Evolutionary conservation across 2,797 vertebrate genomes (phyloP).

Genomic region (Characodon lateralis): DNA sequence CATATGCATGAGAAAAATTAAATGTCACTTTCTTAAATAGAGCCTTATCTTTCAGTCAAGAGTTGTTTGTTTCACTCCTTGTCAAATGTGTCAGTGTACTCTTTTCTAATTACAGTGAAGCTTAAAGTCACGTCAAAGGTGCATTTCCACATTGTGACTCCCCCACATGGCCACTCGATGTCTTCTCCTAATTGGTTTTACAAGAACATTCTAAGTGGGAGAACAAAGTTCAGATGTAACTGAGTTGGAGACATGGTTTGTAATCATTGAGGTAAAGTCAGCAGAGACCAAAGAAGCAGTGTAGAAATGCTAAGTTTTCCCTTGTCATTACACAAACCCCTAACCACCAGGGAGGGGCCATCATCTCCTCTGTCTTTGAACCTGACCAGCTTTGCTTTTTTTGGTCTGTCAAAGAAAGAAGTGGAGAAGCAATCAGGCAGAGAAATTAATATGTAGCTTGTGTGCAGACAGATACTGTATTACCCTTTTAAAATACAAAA

Average conservation of each 20-base stretch:
- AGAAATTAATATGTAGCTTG: slow-evolving; percentile 62
- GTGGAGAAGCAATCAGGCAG: slow-evolving; percentile 10
- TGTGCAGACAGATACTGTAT: slow-evolving; percentile 71
- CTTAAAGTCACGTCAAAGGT: slow-evolving; percentile 5
- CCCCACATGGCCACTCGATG: slow-evolving; percentile 25
- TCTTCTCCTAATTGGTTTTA: slow-evolving; percentile 37
- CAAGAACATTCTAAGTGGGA: neutral
- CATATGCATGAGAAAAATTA: neutral
- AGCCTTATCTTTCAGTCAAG: slow-evolving; percentile 43
- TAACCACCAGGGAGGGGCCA: slow-evolving; percentile 25
- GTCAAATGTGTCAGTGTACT: slow-evolving; percentile 53
- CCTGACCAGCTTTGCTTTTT: slow-evolving; percentile 61
- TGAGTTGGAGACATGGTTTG: slow-evolving; percentile 23
- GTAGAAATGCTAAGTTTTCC: slow-evolving; percentile 34
- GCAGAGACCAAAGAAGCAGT: slow-evolving; percentile 30
- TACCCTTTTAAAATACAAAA: slow-evolving; percentile 76
- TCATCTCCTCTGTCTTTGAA: slow-evolving; percentile 65
- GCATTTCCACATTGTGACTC: slow-evolving; percentile 23
- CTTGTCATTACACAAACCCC: slow-evolving; percentile 58
- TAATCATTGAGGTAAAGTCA: slow-evolving; percentile 48
- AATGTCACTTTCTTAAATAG: slow-evolving; percentile 36
- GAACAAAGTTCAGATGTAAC: slow-evolving; percentile 53
- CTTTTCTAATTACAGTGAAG: neutral
- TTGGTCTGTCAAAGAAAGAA: slow-evolving; percentile 30
- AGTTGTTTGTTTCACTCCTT: slow-evolving; percentile 11